Conservation (phyloP, 2,888 invertebrate genomes). For the Aplocera efformata region DNA sequence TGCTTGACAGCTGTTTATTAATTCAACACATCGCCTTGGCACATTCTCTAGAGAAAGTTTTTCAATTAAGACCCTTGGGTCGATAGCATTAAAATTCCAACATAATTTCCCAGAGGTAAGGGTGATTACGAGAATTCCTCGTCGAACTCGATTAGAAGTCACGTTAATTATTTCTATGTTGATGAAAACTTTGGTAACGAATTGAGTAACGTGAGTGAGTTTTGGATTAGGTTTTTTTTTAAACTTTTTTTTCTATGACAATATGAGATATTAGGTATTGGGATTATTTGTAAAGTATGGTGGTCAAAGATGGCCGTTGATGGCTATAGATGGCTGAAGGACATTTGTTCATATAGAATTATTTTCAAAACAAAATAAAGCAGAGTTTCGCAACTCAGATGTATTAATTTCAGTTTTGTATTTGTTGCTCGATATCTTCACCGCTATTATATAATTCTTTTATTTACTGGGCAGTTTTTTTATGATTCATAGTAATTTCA, state of each 20-base stretch:
- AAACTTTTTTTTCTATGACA: background rate
- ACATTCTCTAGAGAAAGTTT: constrained; percentile 62
- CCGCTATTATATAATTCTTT: no score
- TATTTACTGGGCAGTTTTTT: no score
- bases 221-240: background rate
- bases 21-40: constrained; percentile 61
- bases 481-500: no score
- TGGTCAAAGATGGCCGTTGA: no score
- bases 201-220: constrained; percentile 2
- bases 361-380: no score
- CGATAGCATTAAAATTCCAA: constrained; percentile 68
- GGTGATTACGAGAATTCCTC: constrained; percentile 39
- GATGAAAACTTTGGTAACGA: constrained; percentile 16
- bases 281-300: no score
- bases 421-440: no score
- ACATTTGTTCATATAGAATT: no score
- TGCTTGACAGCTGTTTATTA: constrained; percentile 60
- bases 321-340: no score
- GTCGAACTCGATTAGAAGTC: constrained; percentile 34
- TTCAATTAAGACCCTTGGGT: constrained; percentile 67
- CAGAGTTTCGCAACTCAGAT: no score
- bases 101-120: constrained; percentile 49
- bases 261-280: no score
- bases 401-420: no score
- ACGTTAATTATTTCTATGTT: constrained; percentile 33